phyloP scores from a whole-genome alignment of 2,113 vertebrate genomes.

The Toxotes chatareus region DNA sequence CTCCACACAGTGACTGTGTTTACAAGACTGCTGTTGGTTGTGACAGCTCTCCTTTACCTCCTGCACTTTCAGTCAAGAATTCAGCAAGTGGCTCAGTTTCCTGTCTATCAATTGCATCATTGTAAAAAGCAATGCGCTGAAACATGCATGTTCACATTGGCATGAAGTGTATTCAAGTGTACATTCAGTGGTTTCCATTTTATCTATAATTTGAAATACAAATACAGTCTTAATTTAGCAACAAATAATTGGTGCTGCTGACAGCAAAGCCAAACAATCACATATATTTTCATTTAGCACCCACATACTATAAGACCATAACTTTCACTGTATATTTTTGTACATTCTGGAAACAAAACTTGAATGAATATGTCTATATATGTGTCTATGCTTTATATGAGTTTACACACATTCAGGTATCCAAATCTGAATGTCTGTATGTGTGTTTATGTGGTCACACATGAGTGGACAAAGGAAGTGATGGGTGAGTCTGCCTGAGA shows the following conservation, averaged over 20 bases:
- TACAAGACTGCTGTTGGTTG: background rate
- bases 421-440: background rate
- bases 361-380: background rate
- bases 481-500: slow-evolving; percentile 30
- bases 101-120: background rate
- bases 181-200: background rate
- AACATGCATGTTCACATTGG: no score
- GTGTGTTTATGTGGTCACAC: slow-evolving; percentile 11
- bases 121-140: background rate
- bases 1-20: background rate
- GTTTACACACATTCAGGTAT: background rate
- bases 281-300: background rate
- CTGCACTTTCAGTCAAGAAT: background rate
- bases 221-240: background rate
- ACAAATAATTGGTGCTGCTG: background rate
- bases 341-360: background rate
- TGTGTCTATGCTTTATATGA: background rate
- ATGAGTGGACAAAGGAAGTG: slow-evolving; percentile 20
- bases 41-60: background rate
- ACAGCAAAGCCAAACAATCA: background rate
- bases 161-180: background rate
- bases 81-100: background rate
- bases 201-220: background rate
- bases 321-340: background rate
- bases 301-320: background rate